Evolutionary conservation across 1,140 invertebrate genomes (phyloP), one percentile per base, ranked within the genome.

Genomic region (Papilio machaon): DNA sequence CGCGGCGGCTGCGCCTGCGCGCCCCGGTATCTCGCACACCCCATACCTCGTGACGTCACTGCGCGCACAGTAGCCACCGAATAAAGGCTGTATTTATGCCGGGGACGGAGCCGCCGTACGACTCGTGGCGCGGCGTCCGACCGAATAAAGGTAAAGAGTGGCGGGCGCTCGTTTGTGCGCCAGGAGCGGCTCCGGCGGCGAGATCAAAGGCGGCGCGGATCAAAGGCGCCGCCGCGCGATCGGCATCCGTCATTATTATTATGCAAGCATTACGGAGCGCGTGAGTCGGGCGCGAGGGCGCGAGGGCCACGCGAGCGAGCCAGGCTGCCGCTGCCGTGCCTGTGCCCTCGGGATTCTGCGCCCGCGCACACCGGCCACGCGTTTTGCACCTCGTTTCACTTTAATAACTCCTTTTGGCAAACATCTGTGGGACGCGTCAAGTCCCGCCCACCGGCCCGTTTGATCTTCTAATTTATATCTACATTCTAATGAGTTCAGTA

Each of bases 181-280:
- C 89, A 90, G 92, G 92, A 88, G 90, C 91, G 89, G 91, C 90
- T 91, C 91, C 86, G 89, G 86, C 92, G 92, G 92, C 90, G 87
- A 94, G 88, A 94, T 94, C 93, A 94, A 94, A 94, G 84, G 91
- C 88, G 88, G 85, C 87, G 87, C 88, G 90, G 93, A 94, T 94
- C 93, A 94, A 94, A 93, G 91, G 90, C 82, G 90, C 93, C 92
- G 92, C 92, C 91, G 90, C 92, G 92, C 93, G 93, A 94, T 94
- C 93, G 93, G 93, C 93, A 93, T 94, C 92, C 92, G 92, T 94
- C 92, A 94, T 94, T 94, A 94, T 94, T 94, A 94, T 94, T 94
- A 94, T 94, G 92, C 92, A 94, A 94, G 92, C 92, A 94, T 94
- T 94, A 94, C 91, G 87, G 90, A 91, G 91, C 91, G 92, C 92